Conservation (phyloP, 1,140 invertebrate genomes). For the Manduca sexta region DNA sequence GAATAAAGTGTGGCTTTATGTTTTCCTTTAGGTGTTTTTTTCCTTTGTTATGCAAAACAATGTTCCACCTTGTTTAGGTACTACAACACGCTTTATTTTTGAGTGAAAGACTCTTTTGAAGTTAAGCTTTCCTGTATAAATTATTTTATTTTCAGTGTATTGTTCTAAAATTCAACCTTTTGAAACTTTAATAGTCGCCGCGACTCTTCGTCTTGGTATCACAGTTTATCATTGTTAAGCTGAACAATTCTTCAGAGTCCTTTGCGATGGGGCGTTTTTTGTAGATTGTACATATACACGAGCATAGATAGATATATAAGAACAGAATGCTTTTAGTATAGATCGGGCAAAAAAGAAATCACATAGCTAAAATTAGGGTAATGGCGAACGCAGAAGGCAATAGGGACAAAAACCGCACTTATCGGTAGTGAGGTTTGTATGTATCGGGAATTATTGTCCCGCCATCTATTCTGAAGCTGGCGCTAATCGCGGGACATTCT, state of each 20-base stretch:
- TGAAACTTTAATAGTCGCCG: slow-evolving; percentile 55
- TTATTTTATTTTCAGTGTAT: slow-evolving; percentile 70
- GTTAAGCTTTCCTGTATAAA: slow-evolving; percentile 71
- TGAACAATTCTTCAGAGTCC: not conserved
- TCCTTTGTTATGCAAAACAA: slow-evolving; percentile 72
- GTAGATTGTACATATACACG: no score
- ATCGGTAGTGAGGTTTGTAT: slow-evolving; percentile 9
- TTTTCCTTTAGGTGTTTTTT: slow-evolving; percentile 72
- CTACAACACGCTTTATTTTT: slow-evolving; percentile 72
- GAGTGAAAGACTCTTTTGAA: slow-evolving; percentile 72
- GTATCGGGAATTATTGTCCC: slow-evolving; percentile 20
- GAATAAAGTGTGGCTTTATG: slow-evolving; percentile 73
- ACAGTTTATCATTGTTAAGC: slow-evolving; percentile 42
- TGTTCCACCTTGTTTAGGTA: slow-evolving; percentile 72
- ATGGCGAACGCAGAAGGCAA: not conserved
- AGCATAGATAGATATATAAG: no score
- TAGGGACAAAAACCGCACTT: slow-evolving; percentile 10
- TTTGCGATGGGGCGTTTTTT: not conserved
- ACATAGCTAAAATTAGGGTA: not conserved
- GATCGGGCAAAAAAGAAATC: not conserved
- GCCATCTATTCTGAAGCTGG: not conserved
- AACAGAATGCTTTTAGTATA: no score
- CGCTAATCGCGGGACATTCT: slow-evolving; percentile 34
- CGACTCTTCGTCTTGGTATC: slow-evolving; percentile 39
- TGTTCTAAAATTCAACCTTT: slow-evolving; percentile 64